phyloP scores from a whole-genome alignment of 2,888 invertebrate genomes.

The Caenorhabditis sp. region DNA sequence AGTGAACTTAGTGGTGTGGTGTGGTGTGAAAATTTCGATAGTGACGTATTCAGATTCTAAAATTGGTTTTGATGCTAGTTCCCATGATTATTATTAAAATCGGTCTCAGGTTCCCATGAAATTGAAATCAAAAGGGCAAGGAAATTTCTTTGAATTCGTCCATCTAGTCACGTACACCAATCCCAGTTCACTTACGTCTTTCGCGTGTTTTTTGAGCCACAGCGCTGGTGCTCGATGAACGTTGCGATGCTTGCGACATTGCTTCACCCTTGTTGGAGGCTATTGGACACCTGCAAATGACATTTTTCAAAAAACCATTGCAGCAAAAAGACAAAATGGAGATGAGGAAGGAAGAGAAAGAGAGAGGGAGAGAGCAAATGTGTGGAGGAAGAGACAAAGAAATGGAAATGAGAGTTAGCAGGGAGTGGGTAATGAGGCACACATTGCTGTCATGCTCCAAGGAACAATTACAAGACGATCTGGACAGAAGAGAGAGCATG shows the following conservation, averaged over 20 bases:
- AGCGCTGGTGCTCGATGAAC: constrained; percentile 55
- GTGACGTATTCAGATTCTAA: not conserved
- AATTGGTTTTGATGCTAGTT: too few species aligned
- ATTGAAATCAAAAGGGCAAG: not conserved
- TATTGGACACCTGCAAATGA: constrained; percentile 31
- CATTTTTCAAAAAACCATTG: not conserved
- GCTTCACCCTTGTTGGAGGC: constrained; percentile 27
- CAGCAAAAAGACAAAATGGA: constrained; percentile 8
- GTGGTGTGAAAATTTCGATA: not conserved
- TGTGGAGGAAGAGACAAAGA: too few species aligned
- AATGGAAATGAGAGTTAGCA: constrained; percentile 21
- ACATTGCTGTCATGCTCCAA: constrained; percentile 44
- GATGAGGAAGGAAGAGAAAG: constrained; percentile 30
- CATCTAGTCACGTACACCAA: not conserved
- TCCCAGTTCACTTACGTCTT: constrained; percentile 38
- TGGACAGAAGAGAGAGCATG: constrained; percentile 23
- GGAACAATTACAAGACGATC: constrained; percentile 57
- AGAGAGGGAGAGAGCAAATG: too few species aligned
- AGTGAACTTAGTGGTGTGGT: not conserved
- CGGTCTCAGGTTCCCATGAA: not conserved
- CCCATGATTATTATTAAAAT: too few species aligned
- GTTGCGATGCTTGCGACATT: constrained; percentile 53
- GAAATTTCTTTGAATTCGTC: not conserved
- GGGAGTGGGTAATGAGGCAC: constrained; percentile 50
- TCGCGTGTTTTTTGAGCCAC: constrained; percentile 55